Base-by-base conservation (phyloP, 2,888 invertebrate genomes). In the Pachycephus smyrnensis region DNA sequence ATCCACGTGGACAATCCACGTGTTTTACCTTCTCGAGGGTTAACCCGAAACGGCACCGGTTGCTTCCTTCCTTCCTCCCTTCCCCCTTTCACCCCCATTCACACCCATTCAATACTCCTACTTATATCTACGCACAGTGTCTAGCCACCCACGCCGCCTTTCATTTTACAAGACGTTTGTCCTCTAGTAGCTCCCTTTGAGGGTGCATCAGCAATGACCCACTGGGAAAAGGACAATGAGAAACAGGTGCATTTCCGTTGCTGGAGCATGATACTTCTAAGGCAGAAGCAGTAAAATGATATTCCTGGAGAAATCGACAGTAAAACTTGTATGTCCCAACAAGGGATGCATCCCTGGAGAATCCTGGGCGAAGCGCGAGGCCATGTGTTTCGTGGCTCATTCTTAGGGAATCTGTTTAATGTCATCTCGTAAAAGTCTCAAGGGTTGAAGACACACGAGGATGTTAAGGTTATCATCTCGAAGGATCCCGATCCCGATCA, bases 1-100 rank as follows among this genome's bases (percentile, higher is more conserved):
- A 82, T 85, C 88, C 90, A 90, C 90, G 89, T 89, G 88, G 85
- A 84, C 81, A 80, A 80, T 85, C 85, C 88, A 88, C 87, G 87
- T 86, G 87, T 75, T 77, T 69, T 33, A 68, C 30, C 40, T 15
- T 40, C 40, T 40, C 40, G 40, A 40, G 40, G 40, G 40, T 40
- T 40, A 15, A 69, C 69, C 30, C 32, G 69, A 30, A 73, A 12
- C 73, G 73, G 81, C 83, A 82, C 80, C 78, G 79, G 81, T 83
- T 81, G 82, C 82, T 82, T 74, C 69, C 40, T 40, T 40, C 40
- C 40, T 40, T 4, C 15, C 40, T 40, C 11, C 36, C 33, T 33
- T 3, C 33, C 33, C 3, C 33, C 33, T 11, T 69, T 69, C 37
- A 6, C 0, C 40, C 15, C 40, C 4, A 40, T 15, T 40, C 40